Evolutionary conservation across 2,888 invertebrate genomes (phyloP), one percentile per base, ranked within the genome.

Genomic region (Xanthostigma xanthostigma): DNA sequence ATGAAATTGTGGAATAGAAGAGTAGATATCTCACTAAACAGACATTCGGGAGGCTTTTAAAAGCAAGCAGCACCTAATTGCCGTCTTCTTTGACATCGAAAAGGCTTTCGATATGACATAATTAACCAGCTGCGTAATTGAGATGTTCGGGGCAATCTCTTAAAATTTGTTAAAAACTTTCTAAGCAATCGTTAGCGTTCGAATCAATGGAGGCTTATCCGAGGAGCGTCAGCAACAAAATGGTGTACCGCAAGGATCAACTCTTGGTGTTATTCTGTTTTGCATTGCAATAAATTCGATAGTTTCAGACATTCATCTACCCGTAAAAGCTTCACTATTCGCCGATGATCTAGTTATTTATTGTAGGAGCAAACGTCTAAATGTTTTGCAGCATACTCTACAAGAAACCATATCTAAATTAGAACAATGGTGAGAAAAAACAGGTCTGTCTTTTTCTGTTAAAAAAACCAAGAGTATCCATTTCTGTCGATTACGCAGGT

Each of bases 41-140:
- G 33, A 50, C 8, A 52, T 55, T 9, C 45, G 49, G 14, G 35
- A 52, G 3, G 50, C 53, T 40, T 50, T 53, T 12, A 37, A 14
- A 2, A 36, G 41, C 3, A 50, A 55, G 5, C 42, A 55, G 46
- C 53, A 55, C 48, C 11, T 51, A 5, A 39, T 51, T 6, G 50
- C 51, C 2, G 50, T 54, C 1, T 48, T 48, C 9, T 14, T 54
- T n/a, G n/a, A n/a, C n/a, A n/a, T n/a, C n/a, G n/a, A n/a, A n/a
- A n/a, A n/a, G n/a, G n/a, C n/a, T n/a, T 40, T 50, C 53, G 42
- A 42, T 47, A 50, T 11, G 34, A 53, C 17, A 48, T 53, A 3
- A 17, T 55, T 10, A 41, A 51, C 37, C 46, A 51, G 10, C 46
- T 53, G 4, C 12, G 11, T 9, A 37, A 49, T 41, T 34, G 41